Evolutionary conservation across 2,113 vertebrate species (phyloP).

Genomic region (Machaerirhynchus nigripectus): DNA sequence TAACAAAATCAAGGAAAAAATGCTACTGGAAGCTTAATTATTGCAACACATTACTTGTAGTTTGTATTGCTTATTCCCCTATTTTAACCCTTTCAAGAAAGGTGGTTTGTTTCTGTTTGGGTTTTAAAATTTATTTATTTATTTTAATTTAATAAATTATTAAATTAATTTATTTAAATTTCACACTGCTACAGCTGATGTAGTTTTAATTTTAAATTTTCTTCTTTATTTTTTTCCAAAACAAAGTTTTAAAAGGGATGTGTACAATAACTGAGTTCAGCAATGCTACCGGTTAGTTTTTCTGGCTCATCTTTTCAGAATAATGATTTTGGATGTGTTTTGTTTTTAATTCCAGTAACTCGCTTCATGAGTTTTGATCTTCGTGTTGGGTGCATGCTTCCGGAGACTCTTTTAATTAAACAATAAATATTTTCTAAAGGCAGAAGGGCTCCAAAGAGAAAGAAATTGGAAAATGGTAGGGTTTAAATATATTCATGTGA

Average conservation of each 20-base stretch:
- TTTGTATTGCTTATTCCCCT: neutral
- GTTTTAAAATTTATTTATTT: neutral
- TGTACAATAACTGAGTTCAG: neutral
- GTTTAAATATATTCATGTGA: neutral
- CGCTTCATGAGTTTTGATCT: neutral
- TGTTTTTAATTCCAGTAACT: neutral
- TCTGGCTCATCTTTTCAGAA: neutral
- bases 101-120: neutral
- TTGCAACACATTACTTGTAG: neutral
- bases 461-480: neutral
- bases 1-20: neutral
- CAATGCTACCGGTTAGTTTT: neutral
- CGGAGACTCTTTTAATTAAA: neutral
- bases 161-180: neutral
- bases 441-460: neutral
- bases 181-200: neutral
- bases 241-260: neutral
- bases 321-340: neutral
- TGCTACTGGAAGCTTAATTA: neutral
- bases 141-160: too few species aligned
- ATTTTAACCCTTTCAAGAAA: neutral
- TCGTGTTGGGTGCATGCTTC: accelerated
- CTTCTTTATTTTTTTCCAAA: neutral
- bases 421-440: neutral
- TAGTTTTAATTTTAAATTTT: neutral